Evolutionary conservation across 2,888 invertebrate species (phyloP).

Genomic region (Xanthorhoe designata): DNA sequence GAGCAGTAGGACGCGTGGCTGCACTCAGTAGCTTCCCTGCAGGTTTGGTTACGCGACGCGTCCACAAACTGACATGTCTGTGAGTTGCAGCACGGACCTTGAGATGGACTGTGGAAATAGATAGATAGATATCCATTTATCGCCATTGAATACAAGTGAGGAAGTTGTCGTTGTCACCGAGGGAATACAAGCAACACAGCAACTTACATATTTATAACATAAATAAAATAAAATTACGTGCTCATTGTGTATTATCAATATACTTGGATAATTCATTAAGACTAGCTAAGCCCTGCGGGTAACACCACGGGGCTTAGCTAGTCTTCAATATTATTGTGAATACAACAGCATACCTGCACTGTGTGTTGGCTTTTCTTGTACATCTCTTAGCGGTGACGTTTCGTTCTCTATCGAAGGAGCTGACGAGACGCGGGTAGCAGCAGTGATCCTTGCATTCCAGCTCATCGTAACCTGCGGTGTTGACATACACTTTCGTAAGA

Average conservation of each 20-base stretch:
- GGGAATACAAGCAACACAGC: too few relatives aligned
- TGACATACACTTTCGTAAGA: neutral
- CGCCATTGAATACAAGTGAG: too few relatives aligned
- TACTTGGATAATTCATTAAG: too few relatives aligned
- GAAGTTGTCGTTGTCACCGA: too few relatives aligned
- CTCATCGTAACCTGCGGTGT: conserved; percentile 93
- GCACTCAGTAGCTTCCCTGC: conserved; percentile 95
- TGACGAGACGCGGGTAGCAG: conserved; percentile 95
- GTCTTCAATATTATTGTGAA: neutral
- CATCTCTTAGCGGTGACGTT: conserved; percentile 93
- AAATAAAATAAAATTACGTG: too few relatives aligned
- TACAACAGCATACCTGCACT: conserved; percentile 89
- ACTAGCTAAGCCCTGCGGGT: too few relatives aligned
- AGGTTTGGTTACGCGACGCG: conserved; percentile 87
- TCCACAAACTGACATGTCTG: conserved; percentile 92
- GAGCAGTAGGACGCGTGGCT: conserved; percentile 95
- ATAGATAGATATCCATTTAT: too few relatives aligned
- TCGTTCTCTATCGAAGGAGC: conserved; percentile 87
- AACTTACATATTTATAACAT: too few relatives aligned
- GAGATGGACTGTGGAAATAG: conserved; percentile 91
- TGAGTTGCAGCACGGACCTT: conserved; percentile 97
- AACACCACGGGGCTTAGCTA: too few relatives aligned
- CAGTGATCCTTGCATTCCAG: conserved; percentile 97
- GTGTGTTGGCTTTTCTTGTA: conserved; percentile 90
- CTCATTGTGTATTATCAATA: too few relatives aligned